phyloP scores from a whole-genome alignment of 2,888 invertebrate species.

The Apodemia mormo region DNA sequence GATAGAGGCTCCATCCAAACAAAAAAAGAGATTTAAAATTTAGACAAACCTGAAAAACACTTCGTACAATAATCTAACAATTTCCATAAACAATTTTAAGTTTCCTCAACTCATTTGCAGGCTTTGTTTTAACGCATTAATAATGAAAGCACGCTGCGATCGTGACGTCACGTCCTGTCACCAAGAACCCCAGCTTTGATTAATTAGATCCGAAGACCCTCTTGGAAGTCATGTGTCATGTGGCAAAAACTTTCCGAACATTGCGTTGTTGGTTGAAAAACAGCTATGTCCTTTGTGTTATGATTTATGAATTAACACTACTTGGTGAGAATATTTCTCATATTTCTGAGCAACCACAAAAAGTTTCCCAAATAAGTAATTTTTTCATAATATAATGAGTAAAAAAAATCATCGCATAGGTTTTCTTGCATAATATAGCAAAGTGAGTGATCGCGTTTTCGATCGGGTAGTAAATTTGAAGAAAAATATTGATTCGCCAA shows the following conservation, averaged over 20 bases:
- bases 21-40: background rate
- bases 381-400: background rate
- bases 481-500: too few species aligned
- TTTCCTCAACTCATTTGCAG: constrained; percentile 21
- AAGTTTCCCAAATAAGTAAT: background rate
- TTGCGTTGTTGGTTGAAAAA: constrained; percentile 16
- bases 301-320: constrained; percentile 17
- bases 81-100: constrained; percentile 24
- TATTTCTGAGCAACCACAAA: background rate
- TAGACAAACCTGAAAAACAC: background rate
- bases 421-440: too few species aligned
- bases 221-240: constrained; percentile 65
- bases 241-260: constrained; percentile 54
- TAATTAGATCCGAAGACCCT: constrained; percentile 62
- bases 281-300: constrained; percentile 12
- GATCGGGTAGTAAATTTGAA: too few species aligned
- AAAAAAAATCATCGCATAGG: too few species aligned
- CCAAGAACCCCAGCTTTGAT: constrained; percentile 49
- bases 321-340: background rate
- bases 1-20: too few species aligned
- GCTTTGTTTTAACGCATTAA: constrained; percentile 33
- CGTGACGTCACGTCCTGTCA: constrained; percentile 31
- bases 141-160: constrained; percentile 29
- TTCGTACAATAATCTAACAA: constrained; percentile 20
- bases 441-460: too few species aligned